A percentile compares a stretch with the other conserved stretches of the same genome.
phyloP scores from a whole-genome alignment of 2,888 invertebrate genomes.

The Trachelus iudaicus region DNA sequence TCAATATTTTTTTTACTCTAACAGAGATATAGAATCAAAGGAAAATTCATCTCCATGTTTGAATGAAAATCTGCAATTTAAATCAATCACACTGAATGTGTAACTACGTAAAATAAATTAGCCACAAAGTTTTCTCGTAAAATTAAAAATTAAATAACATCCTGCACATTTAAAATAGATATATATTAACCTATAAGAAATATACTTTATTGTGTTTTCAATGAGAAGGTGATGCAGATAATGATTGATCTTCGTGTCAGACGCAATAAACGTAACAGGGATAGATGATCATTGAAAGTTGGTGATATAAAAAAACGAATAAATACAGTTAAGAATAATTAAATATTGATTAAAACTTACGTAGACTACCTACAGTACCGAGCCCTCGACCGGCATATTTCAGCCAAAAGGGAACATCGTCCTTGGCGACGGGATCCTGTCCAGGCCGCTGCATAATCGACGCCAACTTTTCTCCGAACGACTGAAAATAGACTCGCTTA shows the following conservation, averaged over 20 bases:
- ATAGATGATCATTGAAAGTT: not conserved
- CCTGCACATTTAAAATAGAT: not conserved
- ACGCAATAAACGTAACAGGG: not conserved
- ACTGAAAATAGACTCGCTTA: conserved; percentile 67
- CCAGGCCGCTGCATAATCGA: conserved; percentile 85
- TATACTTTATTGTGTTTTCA: not conserved
- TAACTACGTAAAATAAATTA: not conserved
- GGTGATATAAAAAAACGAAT: not conserved
- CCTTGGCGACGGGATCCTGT: conserved; percentile 80
- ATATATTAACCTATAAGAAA: not conserved
- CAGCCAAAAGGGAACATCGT: conserved; percentile 90
- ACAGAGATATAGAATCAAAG: not conserved
- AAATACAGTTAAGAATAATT: not conserved
- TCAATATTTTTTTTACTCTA: not conserved
- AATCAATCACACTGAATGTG: not conserved
- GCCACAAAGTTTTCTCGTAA: not conserved
- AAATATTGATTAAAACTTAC: conserved; percentile 70
- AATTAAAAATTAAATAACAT: not conserved
- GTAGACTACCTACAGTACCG: conserved; percentile 85
- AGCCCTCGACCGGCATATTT: conserved; percentile 86
- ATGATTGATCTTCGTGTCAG: not conserved
- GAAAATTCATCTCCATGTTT: not conserved
- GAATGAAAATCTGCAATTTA: not conserved
- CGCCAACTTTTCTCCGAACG: conserved; percentile 82
- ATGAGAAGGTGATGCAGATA: not conserved